Evolutionary conservation across 1,140 invertebrate genomes (phyloP).

Genomic region (Dryas iulia): DNA sequence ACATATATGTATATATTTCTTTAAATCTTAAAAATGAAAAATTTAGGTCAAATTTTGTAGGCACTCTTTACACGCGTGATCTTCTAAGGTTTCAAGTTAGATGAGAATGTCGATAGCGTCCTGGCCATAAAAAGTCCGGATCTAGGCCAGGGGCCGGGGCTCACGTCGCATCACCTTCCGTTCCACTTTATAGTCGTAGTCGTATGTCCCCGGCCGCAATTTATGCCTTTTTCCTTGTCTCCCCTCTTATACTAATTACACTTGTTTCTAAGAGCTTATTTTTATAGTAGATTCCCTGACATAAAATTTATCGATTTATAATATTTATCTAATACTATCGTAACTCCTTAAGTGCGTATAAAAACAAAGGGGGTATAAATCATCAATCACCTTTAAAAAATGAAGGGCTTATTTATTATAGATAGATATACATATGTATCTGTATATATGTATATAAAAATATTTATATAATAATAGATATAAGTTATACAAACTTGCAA

Average conservation of each 20-base stretch:
- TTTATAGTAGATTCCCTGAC: neutral
- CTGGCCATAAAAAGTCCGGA: slow-evolving; percentile 70
- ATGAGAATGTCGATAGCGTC: slow-evolving; percentile 70
- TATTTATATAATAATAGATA: no score
- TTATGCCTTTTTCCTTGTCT: slow-evolving; percentile 38
- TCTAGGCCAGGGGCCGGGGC: slow-evolving; percentile 59
- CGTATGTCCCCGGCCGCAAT: slow-evolving; percentile 36
- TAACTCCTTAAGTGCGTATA: no score
- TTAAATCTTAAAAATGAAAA: slow-evolving; percentile 27
- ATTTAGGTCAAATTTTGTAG: slow-evolving; percentile 60
- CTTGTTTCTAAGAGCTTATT: slow-evolving; percentile 19
- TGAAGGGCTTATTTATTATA: no score
- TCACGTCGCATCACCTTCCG: slow-evolving; percentile 63
- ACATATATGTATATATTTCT: no score
- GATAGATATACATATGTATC: no score
- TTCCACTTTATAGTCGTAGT: slow-evolving; percentile 58
- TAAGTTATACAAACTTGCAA: no score
- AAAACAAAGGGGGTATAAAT: no score
- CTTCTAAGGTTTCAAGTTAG: slow-evolving; percentile 66
- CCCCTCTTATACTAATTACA: slow-evolving; percentile 37
- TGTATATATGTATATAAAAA: no score
- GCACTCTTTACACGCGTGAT: slow-evolving; percentile 47
- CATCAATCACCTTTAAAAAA: no score
- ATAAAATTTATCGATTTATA: neutral
- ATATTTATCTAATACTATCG: neutral